Evolutionary conservation across 2,888 invertebrate genomes (phyloP), one percentile per base, ranked within the genome.

Genomic region (Stomorhina lunata): DNA sequence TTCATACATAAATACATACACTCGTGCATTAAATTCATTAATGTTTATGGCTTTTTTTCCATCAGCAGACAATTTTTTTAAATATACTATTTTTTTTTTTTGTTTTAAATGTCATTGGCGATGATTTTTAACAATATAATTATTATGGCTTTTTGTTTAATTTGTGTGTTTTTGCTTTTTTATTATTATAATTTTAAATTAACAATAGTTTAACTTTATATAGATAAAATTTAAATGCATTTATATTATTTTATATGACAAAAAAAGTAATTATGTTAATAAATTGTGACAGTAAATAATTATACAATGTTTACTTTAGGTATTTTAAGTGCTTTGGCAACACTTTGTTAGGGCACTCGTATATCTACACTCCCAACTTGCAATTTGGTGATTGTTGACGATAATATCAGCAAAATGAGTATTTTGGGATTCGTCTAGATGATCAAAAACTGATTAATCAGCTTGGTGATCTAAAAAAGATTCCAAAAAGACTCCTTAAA

Each of bases 91-190:
- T 72, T 61, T 53, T 27, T 53, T 37, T 3, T 55, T 4, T 61
- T 65, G 17, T 43, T 61, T 61, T 78, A 65, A 79, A 65, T 82
- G 78, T 75, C 82, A 71, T 55, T 79, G 75, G 59, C 59, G 73
- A 79, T 82, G 75, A 79, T 82, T 82, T 82, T 82, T 50, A 82
- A 82, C 73, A 75, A 79, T 69, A 69, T 79, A 69, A 82, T 75
- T 75, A 79, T 45, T 57, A 34, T 48, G 3, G 20, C 7, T 73
- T 59, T 71, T 61, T 77, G 10, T 29, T 61, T 0, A 43, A 29
- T 37, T 37, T 48, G 17, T 12, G 12, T 20, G 34, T 32, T 22
- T n/a, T 37, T 34, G 0, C 2, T 27, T 2, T 34, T 40, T 2
- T 43, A 15, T 2, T 7, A 25, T 73, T n/a, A 45, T 65, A 17